Evolutionary conservation across 1,140 invertebrate species (phyloP).

Genomic region (Zophobas morio): DNA sequence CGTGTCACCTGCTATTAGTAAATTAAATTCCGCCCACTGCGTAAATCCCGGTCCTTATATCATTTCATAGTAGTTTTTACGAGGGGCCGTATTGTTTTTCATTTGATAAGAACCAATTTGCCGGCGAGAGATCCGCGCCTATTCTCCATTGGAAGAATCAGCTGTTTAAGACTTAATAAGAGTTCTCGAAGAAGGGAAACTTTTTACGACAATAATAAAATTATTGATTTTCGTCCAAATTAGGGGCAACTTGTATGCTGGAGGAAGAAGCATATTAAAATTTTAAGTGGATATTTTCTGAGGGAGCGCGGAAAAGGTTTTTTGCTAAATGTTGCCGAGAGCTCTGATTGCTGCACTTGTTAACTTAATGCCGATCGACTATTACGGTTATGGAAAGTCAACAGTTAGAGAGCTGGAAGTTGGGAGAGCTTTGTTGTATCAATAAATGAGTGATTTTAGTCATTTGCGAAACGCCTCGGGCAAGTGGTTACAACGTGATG

Average conservation of each 20-base stretch:
- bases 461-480: no score
- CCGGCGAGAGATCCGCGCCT: constrained; percentile 24
- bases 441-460: no score
- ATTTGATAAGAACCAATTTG: constrained; percentile 39
- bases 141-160: constrained; percentile 30
- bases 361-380: constrained; percentile 27
- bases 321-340: constrained; percentile 11
- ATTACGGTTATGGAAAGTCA: constrained; percentile 20
- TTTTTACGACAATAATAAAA: constrained; percentile 54
- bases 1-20: constrained; percentile 40
- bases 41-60: constrained; percentile 1
- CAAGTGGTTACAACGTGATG: no score
- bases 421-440: no score
- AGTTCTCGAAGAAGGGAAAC: constrained; percentile 48
- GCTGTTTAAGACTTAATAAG: constrained; percentile 51
- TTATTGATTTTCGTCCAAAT: constrained; percentile 54
- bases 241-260: constrained; percentile 51
- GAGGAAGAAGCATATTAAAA: constrained; percentile 54
- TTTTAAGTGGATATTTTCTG: constrained; percentile 54
- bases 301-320: constrained; percentile 27
- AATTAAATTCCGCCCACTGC: constrained; percentile 43
- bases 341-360: constrained; percentile 37
- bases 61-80: constrained; percentile 13
- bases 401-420: background rate
- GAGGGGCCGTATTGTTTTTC: constrained; percentile 30